phyloP scores from a whole-genome alignment of 2,113 vertebrate species.

The Prunella fulvescens region DNA sequence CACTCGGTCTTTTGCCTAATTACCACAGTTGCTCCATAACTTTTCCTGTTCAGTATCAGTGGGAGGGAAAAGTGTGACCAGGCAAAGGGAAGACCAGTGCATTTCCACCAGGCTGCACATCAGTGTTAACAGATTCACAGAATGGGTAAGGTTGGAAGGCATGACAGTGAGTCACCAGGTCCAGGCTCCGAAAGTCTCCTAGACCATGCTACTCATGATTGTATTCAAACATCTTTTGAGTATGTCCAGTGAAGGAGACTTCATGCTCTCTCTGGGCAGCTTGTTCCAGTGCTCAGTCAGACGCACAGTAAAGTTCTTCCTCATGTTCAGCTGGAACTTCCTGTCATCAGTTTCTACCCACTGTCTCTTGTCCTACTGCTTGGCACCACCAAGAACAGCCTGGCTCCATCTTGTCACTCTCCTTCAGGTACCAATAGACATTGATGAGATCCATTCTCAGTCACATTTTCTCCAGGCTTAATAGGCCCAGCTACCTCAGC shows the following conservation, averaged over 20 bases:
- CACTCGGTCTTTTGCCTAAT: neutral
- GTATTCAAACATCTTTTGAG: neutral
- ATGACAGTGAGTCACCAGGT: neutral
- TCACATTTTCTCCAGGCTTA: neutral
- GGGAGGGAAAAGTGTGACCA: neutral
- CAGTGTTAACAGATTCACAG: accelerated
- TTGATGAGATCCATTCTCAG: neutral
- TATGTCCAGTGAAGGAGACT: neutral
- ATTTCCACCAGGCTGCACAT: neutral
- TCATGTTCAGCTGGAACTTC: neutral
- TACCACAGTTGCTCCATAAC: neutral
- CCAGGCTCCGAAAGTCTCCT: neutral
- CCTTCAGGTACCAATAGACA: neutral
- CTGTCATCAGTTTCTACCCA: neutral
- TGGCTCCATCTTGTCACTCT: neutral
- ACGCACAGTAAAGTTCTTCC: neutral
- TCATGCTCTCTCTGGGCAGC: neutral
- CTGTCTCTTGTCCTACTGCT: neutral
- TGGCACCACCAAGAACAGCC: neutral
- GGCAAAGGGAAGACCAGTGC: neutral
- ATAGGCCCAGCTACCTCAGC: neutral
- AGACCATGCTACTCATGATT: neutral
- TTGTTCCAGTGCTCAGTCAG: neutral
- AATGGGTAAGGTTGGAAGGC: neutral
- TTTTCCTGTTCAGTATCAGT: neutral